Percentiles rank a stretch among this genome's conserved stretches.
These are phyloP conservation scores for Lytechinus variegatus DNA, from an alignment of 35 echinoderm and acorn worm genomes.

Conservation along the genomic window DNA sequence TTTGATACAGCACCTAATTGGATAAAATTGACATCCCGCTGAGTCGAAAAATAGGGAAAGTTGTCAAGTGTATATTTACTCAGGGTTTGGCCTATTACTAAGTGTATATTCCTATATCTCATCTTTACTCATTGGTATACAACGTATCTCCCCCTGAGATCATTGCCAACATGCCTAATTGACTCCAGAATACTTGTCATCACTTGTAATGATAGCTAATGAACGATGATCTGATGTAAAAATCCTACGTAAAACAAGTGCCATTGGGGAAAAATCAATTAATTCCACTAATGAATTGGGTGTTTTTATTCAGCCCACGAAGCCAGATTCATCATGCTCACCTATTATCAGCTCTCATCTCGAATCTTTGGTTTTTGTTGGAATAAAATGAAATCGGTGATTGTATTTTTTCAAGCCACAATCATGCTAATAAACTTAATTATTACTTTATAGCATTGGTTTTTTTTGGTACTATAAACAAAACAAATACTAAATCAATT, in stretches of 20 bases:
- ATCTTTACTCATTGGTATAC: not conserved
- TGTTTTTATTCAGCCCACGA: not conserved
- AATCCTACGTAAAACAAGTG: not conserved
- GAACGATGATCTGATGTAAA: not conserved
- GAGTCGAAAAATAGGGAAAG: not conserved
- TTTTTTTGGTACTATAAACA: no score
- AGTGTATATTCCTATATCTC: not conserved
- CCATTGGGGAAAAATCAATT: not conserved
- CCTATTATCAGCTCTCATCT: no score
- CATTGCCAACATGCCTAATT: not conserved
- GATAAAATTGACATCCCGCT: not conserved
- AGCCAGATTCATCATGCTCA: not conserved
- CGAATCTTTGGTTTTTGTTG: no score
- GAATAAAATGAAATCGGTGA: no score
- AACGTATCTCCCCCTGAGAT: not conserved
- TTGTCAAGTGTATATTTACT: not conserved
- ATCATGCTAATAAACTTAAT: not conserved
- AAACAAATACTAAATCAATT: no score
- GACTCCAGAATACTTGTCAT: not conserved
- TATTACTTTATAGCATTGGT: no score
- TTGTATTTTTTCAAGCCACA: not conserved
- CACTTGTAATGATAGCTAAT: not conserved
- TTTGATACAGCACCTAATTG: slow-evolving; percentile 18
- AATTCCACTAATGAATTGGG: not conserved
- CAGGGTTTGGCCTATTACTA: not conserved